Evolutionary conservation across 2,797 vertebrate genomes (phyloP), one percentile per base, ranked within the genome.

Genomic region (Centroberyx gerrardi): DNA sequence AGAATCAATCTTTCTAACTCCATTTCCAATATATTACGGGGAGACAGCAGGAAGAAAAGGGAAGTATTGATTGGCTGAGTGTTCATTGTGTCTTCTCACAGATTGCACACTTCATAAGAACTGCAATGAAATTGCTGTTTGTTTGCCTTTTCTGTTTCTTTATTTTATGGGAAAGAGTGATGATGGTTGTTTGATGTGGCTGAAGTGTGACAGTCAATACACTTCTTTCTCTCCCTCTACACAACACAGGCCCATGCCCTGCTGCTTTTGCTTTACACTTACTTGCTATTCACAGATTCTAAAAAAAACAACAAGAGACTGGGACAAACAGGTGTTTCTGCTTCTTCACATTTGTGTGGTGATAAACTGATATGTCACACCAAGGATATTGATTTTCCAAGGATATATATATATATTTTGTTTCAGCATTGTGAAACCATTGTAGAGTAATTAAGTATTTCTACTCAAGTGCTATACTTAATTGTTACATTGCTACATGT

Each of bases 1-100:
- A 91, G 85, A 95, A 95, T 95, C 94, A 94, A 95, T 95, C 92
- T 93, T 92, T 93, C 92, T 94, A 94, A 95, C 94, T 94, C 94
- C 86, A 93, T 95, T 94, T 95, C 92, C 93, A 94, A 95, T 95
- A 94, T 95, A 95, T 95, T 95, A 96, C 86, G 78, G 74, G 76
- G 89, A 90, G 87, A 93, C 90, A 89, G 89, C 83, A 86, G 82
- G 86, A 90, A 91, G 86, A 90, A 86, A 89, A 71, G 85, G 79
- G 81, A 88, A 82, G 84, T 95, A 95, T 95, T 94, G 95, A 96
- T 95, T 94, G 90, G 86, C 86, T 90, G 86, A 87, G 90, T 86
- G 86, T 92, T 91, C 90, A 91, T 93, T 93, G 91, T 92, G 93
- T 93, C 91, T 92, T 80, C 75, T 81, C 84, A 79, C 86, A 87